Evolutionary conservation across 2,888 invertebrate species (phyloP).

Genomic region (Rhaphigaster nebulosa): DNA sequence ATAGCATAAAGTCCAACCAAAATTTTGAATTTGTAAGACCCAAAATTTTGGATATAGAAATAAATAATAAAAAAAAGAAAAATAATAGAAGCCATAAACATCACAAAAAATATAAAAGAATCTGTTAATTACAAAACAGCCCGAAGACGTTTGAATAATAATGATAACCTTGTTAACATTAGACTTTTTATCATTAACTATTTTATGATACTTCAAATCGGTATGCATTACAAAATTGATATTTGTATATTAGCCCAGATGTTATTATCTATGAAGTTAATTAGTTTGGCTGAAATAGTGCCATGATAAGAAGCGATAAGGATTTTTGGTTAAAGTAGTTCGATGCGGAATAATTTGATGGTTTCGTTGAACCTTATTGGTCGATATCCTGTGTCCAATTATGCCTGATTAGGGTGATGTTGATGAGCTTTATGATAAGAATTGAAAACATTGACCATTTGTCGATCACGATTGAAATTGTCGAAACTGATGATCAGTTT

Average conservation of each 20-base stretch:
- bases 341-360: neutral
- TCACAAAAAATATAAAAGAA: too few species aligned
- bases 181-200: too few species aligned
- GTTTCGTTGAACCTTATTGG: neutral
- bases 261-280: too few species aligned
- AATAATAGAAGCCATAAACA: too few species aligned
- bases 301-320: neutral
- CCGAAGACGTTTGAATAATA: too few species aligned
- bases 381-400: slow-evolving; percentile 12
- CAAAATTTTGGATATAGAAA: too few species aligned
- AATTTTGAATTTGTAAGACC: too few species aligned
- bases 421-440: neutral
- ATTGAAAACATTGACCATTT: neutral
- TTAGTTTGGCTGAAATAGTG: neutral
- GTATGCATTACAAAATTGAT: neutral
- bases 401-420: neutral
- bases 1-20: too few species aligned
- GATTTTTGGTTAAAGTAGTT: neutral
- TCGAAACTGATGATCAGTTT: neutral
- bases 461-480: neutral
- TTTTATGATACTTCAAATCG: neutral
- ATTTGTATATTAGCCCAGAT: neutral
- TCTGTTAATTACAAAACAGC: too few species aligned
- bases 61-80: too few species aligned
- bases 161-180: too few species aligned